A percentile compares a stretch with the other conserved stretches of the same genome.
phyloP scores from a whole-genome alignment of 2,888 invertebrate species.

The Drosophila melanocephala region DNA sequence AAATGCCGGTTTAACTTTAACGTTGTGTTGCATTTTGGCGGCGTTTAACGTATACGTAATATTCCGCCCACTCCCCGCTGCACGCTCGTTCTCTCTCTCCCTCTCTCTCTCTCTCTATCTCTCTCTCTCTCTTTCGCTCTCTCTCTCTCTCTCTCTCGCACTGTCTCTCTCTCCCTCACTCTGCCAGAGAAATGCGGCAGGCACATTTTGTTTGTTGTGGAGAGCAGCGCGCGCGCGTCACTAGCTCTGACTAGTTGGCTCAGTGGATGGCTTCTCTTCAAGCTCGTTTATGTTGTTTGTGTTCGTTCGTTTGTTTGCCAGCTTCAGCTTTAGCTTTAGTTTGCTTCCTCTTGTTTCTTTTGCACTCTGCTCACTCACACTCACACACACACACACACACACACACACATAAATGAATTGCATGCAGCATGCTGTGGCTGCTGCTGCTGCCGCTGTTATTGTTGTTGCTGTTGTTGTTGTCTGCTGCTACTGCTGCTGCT shows the following conservation, averaged over 20 bases:
- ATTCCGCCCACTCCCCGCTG: constrained; percentile 31
- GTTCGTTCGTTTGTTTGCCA: constrained; percentile 57
- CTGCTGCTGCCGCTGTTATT: constrained; percentile 11
- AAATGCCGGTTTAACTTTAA: constrained; percentile 70
- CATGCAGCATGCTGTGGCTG: constrained; percentile 42
- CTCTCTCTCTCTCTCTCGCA: no score
- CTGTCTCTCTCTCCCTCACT: not conserved
- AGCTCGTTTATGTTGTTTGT: constrained; percentile 56
- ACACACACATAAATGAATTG: constrained; percentile 37
- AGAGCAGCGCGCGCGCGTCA: constrained; percentile 73
- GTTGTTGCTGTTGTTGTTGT: constrained; percentile 15
- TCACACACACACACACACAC: constrained; percentile 22
- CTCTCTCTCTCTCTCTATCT: not conserved
- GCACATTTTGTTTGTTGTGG: constrained; percentile 54
- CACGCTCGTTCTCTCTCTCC: constrained; percentile 1
- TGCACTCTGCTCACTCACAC: constrained; percentile 44
- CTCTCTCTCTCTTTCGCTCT: not conserved
- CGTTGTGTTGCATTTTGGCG: constrained; percentile 65
- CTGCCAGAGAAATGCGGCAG: constrained; percentile 4
- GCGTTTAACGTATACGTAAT: constrained; percentile 68
- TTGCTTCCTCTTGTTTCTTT: constrained; percentile 64
- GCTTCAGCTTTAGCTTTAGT: constrained; percentile 42
- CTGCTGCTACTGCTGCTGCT: constrained; percentile 34
- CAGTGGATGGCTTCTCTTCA: constrained; percentile 37
- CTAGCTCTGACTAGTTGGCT: constrained; percentile 59